These are phyloP conservation scores for Laothoe populi DNA, from an alignment of 2,888 invertebrate species.

Conservation along the genomic window DNA sequence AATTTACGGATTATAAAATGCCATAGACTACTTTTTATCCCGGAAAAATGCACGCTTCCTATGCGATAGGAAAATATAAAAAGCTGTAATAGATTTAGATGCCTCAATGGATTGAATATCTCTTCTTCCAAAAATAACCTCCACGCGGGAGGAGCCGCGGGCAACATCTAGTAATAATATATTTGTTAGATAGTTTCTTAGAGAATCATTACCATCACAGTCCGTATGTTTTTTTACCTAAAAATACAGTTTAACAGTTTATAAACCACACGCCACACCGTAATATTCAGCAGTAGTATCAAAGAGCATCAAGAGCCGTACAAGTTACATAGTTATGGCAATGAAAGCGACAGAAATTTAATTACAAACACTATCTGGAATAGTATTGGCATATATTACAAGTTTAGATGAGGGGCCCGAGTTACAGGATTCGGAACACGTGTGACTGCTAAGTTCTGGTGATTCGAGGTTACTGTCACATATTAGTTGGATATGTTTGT, in stretches of 20 bases:
- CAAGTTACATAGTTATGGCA: slow-evolving; percentile 23
- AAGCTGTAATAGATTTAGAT: too few species aligned
- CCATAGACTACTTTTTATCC: too few species aligned
- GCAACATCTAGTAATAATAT: too few species aligned
- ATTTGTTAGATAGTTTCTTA: too few species aligned
- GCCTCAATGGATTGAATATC: too few species aligned
- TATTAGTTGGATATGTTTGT: slow-evolving; percentile 16
- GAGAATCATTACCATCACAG: too few species aligned
- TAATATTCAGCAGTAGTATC: background rate
- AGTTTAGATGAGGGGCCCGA: background rate
- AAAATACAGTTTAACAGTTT: too few species aligned
- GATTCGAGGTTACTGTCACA: slow-evolving; percentile 17
- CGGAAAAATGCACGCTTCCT: too few species aligned
- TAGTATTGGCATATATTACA: slow-evolving; percentile 24
- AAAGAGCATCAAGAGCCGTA: slow-evolving; percentile 7
- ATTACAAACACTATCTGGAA: slow-evolving; percentile 26
- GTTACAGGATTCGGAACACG: slow-evolving; percentile 17
- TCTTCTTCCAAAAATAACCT: too few species aligned
- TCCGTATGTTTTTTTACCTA: background rate
- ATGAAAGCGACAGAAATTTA: slow-evolving; percentile 28
- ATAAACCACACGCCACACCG: background rate
- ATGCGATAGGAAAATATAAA: too few species aligned
- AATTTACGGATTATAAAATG: too few species aligned
- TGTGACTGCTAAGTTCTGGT: slow-evolving; percentile 24
- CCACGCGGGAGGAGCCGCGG: too few species aligned